Evolutionary conservation across 2,113 vertebrate genomes (phyloP).

Genomic region (Tamias sibiricus): DNA sequence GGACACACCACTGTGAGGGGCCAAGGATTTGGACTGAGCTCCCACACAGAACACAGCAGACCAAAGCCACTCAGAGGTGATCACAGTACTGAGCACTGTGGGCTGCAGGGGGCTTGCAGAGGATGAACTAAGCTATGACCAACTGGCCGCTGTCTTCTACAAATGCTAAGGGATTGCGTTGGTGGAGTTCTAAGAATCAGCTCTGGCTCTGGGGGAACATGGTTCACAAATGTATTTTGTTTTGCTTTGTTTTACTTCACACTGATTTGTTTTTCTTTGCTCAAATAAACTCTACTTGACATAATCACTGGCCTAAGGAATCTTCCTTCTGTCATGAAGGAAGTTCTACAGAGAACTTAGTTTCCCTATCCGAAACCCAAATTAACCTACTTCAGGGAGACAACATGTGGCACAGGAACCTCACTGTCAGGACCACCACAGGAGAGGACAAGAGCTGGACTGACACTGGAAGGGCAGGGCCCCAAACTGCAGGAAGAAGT

Average conservation of each 20-base stretch:
- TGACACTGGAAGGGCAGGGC: not conserved
- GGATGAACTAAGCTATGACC: no score
- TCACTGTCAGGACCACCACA: not conserved
- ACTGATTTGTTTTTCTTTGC: not conserved
- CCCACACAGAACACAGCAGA: not conserved
- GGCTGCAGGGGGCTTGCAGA: not conserved
- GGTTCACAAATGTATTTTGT: not conserved
- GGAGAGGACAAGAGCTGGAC: not conserved
- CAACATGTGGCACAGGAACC: not conserved
- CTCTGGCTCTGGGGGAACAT: not conserved
- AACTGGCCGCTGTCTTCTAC: not conserved
- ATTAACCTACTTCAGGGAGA: not conserved
- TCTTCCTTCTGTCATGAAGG: not conserved
- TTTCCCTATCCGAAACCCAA: conserved; percentile 8
- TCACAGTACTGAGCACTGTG: not conserved
- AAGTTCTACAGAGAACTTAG: not conserved
- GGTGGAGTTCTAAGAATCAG: not conserved
- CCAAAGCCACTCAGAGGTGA: not conserved
- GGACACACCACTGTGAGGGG: not conserved
- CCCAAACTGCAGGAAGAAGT: not conserved
- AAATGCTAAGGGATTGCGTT: not conserved
- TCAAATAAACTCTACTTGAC: not conserved
- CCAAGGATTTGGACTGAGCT: not conserved
- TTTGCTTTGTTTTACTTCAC: not conserved
- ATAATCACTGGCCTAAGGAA: not conserved